phyloP scores from a whole-genome alignment of 2,888 invertebrate genomes.

The Prostheceraeus crozeri region DNA sequence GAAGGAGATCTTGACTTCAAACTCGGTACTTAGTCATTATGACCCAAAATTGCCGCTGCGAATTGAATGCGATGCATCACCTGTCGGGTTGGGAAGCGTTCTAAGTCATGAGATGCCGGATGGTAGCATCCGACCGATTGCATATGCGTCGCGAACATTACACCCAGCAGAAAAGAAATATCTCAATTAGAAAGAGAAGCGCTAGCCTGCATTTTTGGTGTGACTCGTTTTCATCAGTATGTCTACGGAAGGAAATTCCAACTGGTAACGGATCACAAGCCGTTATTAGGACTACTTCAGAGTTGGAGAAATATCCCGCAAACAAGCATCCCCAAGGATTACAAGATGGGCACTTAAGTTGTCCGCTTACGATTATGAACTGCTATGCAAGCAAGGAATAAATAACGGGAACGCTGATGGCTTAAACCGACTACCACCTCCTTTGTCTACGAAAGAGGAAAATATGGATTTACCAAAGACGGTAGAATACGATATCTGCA shows the following conservation, averaged over 20 bases:
- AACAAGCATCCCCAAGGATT: conserved; percentile 18
- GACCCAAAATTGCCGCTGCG: conserved; percentile 5
- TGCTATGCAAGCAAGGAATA: too few relatives aligned
- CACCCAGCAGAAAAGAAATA: conserved; percentile 17
- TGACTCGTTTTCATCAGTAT: background rate
- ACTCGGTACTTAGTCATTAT: background rate
- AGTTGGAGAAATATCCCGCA: conserved; percentile 5
- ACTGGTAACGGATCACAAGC: conserved; percentile 16
- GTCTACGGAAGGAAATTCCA: conserved; percentile 2
- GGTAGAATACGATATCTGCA: too few relatives aligned
- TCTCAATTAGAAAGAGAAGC: conserved; percentile 17
- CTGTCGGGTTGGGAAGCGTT: conserved; percentile 9
- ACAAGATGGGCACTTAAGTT: conserved; percentile 42
- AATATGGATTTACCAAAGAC: too few relatives aligned
- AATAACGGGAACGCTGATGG: too few relatives aligned
- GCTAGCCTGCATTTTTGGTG: conserved; percentile 17
- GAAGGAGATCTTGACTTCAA: background rate
- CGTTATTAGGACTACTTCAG: conserved; percentile 19
- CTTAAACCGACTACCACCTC: too few relatives aligned
- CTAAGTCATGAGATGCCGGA: conserved; percentile 15
- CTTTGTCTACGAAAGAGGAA: too few relatives aligned
- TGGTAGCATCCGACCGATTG: conserved; percentile 26
- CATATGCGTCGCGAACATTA: conserved; percentile 5
- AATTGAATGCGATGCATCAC: conserved; percentile 11
- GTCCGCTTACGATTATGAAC: too few relatives aligned